Evolutionary conservation across 2,797 vertebrate genomes (phyloP), one percentile per base, ranked within the genome.

Genomic region (Crenichthys baileyi): DNA sequence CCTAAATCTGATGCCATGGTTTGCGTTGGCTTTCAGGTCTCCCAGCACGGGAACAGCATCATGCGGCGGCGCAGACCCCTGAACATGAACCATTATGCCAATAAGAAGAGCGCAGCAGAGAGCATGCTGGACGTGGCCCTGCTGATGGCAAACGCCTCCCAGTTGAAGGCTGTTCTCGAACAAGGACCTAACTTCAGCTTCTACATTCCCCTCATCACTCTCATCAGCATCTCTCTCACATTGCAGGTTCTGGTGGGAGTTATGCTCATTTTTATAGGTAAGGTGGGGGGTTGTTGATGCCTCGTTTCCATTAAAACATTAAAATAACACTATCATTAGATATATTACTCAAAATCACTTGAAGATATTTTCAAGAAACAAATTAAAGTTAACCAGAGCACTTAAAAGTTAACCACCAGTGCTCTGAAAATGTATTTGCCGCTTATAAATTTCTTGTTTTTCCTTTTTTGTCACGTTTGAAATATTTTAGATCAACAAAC

Each of bases 111-210:
- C 0, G 97, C 96, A 0, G 98, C 98, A 0, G 97, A 99, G 89
- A 99, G 98, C 95, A 99, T 99, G 98, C 91, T 99, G 94, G 98
- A 99, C 77, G 92, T 99, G 2, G 98, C 98, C 0, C 93, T 99
- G 72, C 96, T 99, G 74, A 98, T 99, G 98, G 98, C 98, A 55
- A 99, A 99, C 0, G 98, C 98, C 0, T 98, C 98, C 0, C 98
- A 99, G 94, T 95, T 99, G 84, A 99, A 99, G 88, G 97, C 97
- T 0, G 97, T 99, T 60, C 75, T 99, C 78, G 96, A 97, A 63
- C 96, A 99, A 82, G 98, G 98, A 5, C 83, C 96, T 0, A 44
- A 73, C 0, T 97, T 96, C 67, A 88, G 76, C 87, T 98, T 97
- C 92, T 99, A 97, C 1, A 0, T 91, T 3, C 95, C 97, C 0